Percentiles rank a stretch among this genome's conserved stretches.
phyloP scores from a whole-genome alignment of 1,140 invertebrate species.

The Diuraphis noxia region DNA sequence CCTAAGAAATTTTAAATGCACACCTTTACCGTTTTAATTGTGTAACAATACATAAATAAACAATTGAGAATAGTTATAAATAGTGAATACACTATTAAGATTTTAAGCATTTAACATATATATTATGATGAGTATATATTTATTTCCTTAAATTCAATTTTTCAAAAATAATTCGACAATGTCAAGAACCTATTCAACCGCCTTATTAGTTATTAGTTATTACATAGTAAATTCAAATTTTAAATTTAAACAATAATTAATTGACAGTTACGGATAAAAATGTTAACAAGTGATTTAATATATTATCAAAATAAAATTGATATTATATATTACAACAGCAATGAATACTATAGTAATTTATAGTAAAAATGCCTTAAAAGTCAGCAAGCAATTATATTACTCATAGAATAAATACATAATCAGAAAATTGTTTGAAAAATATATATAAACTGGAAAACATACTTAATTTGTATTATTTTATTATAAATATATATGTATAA shows the following conservation, averaged over 20 bases:
- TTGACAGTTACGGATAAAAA: neutral
- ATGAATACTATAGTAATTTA: neutral
- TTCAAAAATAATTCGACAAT: constrained; percentile 10
- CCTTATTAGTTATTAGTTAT: constrained; percentile 26
- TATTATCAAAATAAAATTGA: neutral
- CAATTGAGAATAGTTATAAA: neutral
- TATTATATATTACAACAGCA: neutral
- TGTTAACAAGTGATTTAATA: neutral
- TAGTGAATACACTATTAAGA: neutral
- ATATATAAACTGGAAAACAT: neutral
- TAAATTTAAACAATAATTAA: constrained; percentile 20
- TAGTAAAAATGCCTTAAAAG: neutral
- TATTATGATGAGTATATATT: neutral
- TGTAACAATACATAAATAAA: neutral
- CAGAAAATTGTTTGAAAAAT: neutral
- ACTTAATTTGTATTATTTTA: constrained; percentile 33
- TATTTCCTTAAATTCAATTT: constrained; percentile 21
- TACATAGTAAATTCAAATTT: constrained; percentile 17
- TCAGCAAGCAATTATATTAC: neutral
- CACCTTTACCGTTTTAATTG: neutral
- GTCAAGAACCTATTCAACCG: neutral
- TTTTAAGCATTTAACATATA: neutral
- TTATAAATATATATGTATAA: constrained; percentile 49
- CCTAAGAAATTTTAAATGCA: neutral
- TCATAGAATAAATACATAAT: neutral